phyloP scores from a whole-genome alignment of 2,113 vertebrate species.

The Hippopotamus amphibius region DNA sequence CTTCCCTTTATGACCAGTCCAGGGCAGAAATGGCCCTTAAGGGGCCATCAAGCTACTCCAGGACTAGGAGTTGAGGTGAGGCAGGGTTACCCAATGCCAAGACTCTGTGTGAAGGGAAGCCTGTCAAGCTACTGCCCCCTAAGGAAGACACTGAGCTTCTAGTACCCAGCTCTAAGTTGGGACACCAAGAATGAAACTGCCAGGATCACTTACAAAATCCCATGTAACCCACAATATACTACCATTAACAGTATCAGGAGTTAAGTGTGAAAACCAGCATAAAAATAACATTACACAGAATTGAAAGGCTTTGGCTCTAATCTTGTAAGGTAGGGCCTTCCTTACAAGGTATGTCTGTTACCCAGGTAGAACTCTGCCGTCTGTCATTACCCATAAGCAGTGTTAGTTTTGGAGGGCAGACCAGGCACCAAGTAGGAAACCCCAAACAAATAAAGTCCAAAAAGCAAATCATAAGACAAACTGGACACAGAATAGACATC shows the following conservation, averaged over 20 bases:
- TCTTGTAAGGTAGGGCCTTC: not conserved
- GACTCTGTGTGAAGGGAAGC: not conserved
- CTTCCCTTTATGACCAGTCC: not conserved
- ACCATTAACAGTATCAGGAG: not conserved
- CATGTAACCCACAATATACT: not conserved
- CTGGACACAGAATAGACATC: not conserved
- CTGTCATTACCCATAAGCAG: not conserved
- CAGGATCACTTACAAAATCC: not conserved
- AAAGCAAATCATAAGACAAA: not conserved
- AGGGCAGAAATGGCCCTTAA: not conserved
- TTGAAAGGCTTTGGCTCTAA: not conserved
- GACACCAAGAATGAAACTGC: not conserved
- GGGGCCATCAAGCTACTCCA: not conserved
- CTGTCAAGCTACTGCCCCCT: not conserved
- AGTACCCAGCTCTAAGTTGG: not conserved
- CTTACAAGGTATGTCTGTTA: not conserved
- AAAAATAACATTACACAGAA: not conserved
- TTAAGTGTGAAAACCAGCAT: not conserved
- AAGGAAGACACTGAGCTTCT: not conserved
- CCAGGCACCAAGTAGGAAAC: not conserved
- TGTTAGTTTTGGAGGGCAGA: not conserved
- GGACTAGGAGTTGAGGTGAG: not conserved
- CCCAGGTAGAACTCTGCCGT: not conserved
- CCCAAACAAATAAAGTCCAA: not conserved
- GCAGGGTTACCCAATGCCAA: not conserved